Percentiles rank a stretch among this genome's conserved stretches.
Conservation (phyloP, 1,140 invertebrate genomes). For the Platorchestia sp. region DNA sequence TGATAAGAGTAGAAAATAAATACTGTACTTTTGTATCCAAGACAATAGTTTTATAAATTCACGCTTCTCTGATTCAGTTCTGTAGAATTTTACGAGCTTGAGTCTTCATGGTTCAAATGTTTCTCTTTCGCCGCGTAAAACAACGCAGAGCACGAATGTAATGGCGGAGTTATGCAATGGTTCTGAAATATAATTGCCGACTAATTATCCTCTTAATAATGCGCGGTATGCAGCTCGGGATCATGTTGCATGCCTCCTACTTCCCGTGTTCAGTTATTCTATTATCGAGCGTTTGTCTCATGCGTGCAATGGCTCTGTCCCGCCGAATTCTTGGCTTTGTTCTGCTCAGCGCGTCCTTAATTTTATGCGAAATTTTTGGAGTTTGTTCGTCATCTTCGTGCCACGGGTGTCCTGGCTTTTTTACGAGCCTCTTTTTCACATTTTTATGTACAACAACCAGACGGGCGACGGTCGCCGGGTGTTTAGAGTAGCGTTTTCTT, state of each 20-base stretch:
- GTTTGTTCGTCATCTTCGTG: constrained; percentile 23
- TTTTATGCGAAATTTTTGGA: constrained; percentile 25
- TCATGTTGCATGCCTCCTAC: constrained; percentile 47
- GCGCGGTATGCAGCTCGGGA: constrained; percentile 31
- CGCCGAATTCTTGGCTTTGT: constrained; percentile 38
- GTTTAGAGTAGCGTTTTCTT: neutral
- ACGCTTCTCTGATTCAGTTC: neutral
- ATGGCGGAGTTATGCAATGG: constrained; percentile 37
- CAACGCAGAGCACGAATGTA: neutral
- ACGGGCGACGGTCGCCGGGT: neutral
- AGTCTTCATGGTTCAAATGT: neutral
- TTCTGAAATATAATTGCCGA: constrained; percentile 23
- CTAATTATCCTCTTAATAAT: constrained; percentile 46
- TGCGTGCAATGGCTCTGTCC: constrained; percentile 23
- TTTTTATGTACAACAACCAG: neutral
- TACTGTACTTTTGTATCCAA: neutral
- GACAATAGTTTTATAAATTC: neutral
- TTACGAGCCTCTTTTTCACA: neutral
- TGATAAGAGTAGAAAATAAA: neutral
- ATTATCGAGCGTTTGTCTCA: constrained; percentile 16
- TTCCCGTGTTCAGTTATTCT: constrained; percentile 38
- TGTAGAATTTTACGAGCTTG: neutral
- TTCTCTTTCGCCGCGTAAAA: neutral
- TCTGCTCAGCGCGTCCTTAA: constrained; percentile 26
- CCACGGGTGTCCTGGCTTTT: constrained; percentile 21